Conservation (phyloP, 2,888 invertebrate species). For the Pyrrhosoma nymphula region DNA sequence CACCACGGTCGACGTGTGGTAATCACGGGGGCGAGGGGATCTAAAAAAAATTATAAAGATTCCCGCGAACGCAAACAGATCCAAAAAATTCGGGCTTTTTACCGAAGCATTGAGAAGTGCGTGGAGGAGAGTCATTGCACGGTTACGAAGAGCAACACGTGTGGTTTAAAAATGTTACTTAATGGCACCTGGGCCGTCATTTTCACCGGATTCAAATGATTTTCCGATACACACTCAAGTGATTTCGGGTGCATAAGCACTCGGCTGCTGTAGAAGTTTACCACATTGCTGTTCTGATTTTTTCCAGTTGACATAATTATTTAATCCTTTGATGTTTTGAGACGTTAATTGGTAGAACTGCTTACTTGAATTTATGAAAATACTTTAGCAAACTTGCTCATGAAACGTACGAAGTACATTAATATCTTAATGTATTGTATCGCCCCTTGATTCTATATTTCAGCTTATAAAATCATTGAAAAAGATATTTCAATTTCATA, state of each 20-base stretch:
- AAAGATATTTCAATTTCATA: too few relatives aligned
- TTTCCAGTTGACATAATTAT: too few relatives aligned
- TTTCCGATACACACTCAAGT: neutral
- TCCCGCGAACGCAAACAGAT: neutral
- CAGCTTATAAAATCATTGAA: too few relatives aligned
- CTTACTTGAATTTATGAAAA: too few relatives aligned
- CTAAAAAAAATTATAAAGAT: constrained; percentile 33
- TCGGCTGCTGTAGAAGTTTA: neutral
- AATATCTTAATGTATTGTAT: too few relatives aligned
- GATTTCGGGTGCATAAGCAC: neutral
- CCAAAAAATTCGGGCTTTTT: neutral
- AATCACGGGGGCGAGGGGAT: neutral
- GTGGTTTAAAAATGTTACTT: neutral
- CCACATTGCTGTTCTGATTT: too few relatives aligned
- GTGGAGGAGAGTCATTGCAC: neutral
- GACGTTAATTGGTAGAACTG: too few relatives aligned
- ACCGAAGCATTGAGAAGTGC: neutral
- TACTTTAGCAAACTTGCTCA: too few relatives aligned
- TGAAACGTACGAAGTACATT: too few relatives aligned
- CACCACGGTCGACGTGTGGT: constrained; percentile 5
- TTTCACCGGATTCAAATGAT: neutral
- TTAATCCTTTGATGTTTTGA: too few relatives aligned
- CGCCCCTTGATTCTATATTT: too few relatives aligned
- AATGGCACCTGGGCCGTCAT: neutral
- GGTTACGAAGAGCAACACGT: neutral